Conservation (phyloP, 2,888 invertebrate genomes). For the Leptinotarsa peninsularis region DNA sequence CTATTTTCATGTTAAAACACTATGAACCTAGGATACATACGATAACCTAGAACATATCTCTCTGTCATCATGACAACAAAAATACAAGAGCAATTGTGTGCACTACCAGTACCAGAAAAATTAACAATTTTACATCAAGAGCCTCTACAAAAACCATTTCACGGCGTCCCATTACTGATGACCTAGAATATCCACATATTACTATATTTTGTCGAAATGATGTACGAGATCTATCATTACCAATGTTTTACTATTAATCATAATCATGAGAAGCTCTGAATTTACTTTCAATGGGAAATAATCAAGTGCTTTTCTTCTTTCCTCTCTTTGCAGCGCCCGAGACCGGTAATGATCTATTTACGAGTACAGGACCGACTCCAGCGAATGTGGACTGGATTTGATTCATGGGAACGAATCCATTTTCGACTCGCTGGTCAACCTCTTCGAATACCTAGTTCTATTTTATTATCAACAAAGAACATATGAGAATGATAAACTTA, state of each 20-base stretch:
- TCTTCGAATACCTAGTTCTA: no score
- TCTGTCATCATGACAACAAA: no score
- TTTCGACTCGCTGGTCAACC: no score
- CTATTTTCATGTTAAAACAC: no score
- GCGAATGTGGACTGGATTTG: background rate
- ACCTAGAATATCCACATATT: conserved; percentile 11
- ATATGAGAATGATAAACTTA: no score
- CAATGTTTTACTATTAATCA: conserved; percentile 27
- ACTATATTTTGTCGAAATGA: background rate
- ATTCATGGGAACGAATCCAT: no score
- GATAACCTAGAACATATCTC: no score
- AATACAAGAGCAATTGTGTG: no score
- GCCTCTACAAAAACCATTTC: background rate
- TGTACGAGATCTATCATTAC: conserved; percentile 23
- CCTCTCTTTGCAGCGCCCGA: background rate
- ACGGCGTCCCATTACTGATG: conserved; percentile 8
- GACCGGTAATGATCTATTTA: conserved; percentile 18
- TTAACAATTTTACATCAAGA: background rate
- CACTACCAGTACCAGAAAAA: no score
- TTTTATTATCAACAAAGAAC: no score
- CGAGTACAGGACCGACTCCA: background rate
- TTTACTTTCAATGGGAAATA: conserved; percentile 27
- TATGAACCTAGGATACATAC: no score
- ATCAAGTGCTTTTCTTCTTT: conserved; percentile 10
- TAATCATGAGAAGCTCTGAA: conserved; percentile 24